Evolutionary conservation across 2,797 vertebrate species (phyloP).

Genomic region (Onychomys torridus): DNA sequence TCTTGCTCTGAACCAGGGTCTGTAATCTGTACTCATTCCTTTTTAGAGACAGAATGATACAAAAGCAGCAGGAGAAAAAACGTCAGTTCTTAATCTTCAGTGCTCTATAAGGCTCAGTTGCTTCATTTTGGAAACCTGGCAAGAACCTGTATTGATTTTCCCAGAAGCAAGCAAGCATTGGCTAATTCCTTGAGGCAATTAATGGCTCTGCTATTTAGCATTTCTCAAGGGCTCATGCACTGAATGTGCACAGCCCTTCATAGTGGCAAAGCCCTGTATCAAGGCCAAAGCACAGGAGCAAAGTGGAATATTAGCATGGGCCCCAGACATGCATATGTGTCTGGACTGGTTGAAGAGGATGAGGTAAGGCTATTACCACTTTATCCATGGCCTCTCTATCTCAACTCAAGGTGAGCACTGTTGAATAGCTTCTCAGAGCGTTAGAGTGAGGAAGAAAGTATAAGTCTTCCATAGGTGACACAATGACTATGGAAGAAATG

Average conservation of each 20-base stretch:
- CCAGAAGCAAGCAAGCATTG: slow-evolving; percentile 55
- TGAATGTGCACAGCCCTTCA: not conserved
- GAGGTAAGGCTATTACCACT: not conserved
- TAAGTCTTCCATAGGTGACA: not conserved
- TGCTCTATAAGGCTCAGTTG: slow-evolving; percentile 4
- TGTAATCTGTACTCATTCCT: slow-evolving; percentile 44
- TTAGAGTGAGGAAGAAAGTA: not conserved
- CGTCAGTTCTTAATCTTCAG: not conserved
- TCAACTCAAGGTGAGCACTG: not conserved
- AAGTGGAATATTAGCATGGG: not conserved
- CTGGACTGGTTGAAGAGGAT: not conserved
- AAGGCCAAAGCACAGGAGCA: not conserved
- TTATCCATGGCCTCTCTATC: not conserved
- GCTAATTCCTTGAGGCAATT: slow-evolving; percentile 66
- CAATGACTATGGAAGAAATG: not conserved
- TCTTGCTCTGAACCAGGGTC: not conserved
- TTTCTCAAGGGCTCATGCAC: slow-evolving; percentile 42
- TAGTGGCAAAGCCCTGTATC: not conserved
- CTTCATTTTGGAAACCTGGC: slow-evolving; percentile 49
- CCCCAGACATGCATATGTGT: not conserved
- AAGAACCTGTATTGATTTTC: slow-evolving; percentile 70
- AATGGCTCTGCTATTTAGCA: slow-evolving; percentile 58
- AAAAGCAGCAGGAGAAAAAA: not conserved
- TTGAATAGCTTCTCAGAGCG: not conserved
- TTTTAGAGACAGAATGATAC: not conserved